A percentile compares a stretch with the other conserved stretches of the same genome.
These are phyloP conservation scores for Apomyelois bistriatella DNA, from an alignment of 2,888 invertebrate genomes.

Conservation along the genomic window DNA sequence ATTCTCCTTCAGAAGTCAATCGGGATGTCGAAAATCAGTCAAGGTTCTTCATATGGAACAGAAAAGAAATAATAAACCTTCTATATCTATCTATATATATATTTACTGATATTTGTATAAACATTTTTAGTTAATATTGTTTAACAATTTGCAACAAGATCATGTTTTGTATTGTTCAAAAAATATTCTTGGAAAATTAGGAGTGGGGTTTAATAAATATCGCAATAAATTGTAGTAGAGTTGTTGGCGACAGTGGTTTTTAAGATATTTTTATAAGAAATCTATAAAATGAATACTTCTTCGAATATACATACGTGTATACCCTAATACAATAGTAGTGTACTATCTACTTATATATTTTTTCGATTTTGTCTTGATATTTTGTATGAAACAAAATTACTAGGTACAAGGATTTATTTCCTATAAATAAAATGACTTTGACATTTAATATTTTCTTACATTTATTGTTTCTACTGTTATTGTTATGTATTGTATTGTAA, in stretches of 20 bases:
- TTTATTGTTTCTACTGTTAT: background rate
- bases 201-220: slow-evolving; percentile 16
- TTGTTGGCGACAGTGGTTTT: slow-evolving; percentile 19
- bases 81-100: slow-evolving; percentile 30
- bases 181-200: slow-evolving; percentile 16
- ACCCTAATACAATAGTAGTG: background rate
- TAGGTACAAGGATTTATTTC: background rate
- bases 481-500: slow-evolving; percentile 4
- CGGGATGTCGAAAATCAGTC: slow-evolving; percentile 91
- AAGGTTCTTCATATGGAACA: slow-evolving; percentile 90
- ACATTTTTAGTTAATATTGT: slow-evolving; percentile 15
- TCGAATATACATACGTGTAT: slow-evolving; percentile 3
- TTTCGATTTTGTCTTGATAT: slow-evolving; percentile 10
- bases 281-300: slow-evolving; percentile 4
- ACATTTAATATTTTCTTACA: slow-evolving; percentile 8
- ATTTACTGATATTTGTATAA: slow-evolving; percentile 25
- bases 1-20: slow-evolving; percentile 88
- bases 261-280: slow-evolving; percentile 23
- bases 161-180: slow-evolving; percentile 6
- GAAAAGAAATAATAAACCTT: slow-evolving; percentile 68
- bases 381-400: slow-evolving; percentile 8
- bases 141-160: slow-evolving; percentile 1
- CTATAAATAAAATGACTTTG: background rate
- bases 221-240: slow-evolving; percentile 17
- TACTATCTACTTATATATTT: slow-evolving; percentile 8